A percentile compares a stretch with the other conserved stretches of the same genome.
These are phyloP conservation scores for Boloria euphrosyne DNA, from an alignment of 2,888 invertebrate species.

Conservation along the genomic window DNA sequence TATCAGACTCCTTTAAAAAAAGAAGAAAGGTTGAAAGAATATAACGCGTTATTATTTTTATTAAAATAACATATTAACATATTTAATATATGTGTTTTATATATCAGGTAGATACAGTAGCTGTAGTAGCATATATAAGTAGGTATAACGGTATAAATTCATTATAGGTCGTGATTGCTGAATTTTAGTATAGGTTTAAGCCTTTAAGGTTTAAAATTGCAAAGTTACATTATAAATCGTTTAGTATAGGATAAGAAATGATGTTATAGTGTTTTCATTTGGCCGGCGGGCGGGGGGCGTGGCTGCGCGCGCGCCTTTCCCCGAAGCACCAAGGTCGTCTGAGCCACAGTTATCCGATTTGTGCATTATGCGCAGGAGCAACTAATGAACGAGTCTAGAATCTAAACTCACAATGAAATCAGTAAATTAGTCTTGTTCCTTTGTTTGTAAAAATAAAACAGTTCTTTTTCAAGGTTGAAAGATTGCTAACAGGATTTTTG, in stretches of 20 bases:
- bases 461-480: neutral
- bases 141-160: too few relatives aligned
- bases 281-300: constrained; percentile 46
- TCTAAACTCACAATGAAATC: constrained; percentile 12
- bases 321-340: constrained; percentile 65
- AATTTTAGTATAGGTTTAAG: neutral
- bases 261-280: constrained; percentile 13
- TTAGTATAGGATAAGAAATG: constrained; percentile 10
- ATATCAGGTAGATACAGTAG: too few relatives aligned
- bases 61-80: too few relatives aligned
- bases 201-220: constrained; percentile 12
- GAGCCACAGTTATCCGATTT: constrained; percentile 28
- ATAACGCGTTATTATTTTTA: too few relatives aligned
- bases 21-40: too few relatives aligned
- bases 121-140: too few relatives aligned
- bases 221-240: constrained; percentile 5
- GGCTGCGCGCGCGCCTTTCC: constrained; percentile 58
- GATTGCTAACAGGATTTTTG: too few relatives aligned
- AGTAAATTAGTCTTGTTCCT: neutral
- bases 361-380: constrained; percentile 32
- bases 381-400: constrained; percentile 26
- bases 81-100: too few relatives aligned
- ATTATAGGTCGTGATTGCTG: too few relatives aligned
- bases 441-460: constrained; percentile 14
- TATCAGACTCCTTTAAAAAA: too few relatives aligned